Conservation (phyloP, 1,140 invertebrate genomes). For the Polypedilum pembai region DNA sequence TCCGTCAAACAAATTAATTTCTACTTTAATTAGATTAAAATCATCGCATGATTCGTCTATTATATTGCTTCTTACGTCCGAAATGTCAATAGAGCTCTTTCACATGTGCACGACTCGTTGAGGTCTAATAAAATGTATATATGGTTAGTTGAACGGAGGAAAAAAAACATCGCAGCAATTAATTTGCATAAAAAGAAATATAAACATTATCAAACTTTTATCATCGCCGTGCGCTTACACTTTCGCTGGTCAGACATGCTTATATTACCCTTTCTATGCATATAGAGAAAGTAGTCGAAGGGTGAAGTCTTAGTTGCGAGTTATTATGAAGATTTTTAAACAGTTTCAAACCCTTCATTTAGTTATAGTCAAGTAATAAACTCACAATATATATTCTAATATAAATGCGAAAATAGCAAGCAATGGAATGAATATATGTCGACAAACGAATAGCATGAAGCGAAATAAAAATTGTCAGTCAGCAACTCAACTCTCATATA, state of each 20-base stretch:
- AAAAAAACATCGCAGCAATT: constrained; percentile 21
- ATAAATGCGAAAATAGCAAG: neutral
- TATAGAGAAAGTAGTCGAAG: neutral
- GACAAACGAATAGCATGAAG: neutral
- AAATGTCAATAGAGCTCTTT: neutral
- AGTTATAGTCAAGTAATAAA: neutral
- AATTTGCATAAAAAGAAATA: constrained; percentile 29
- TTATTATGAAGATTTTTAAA: too few species aligned
- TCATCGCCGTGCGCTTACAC: neutral
- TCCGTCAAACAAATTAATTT: constrained; percentile 22
- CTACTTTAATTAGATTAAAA: constrained; percentile 23
- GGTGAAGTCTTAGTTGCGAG: too few species aligned
- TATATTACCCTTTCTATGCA: neutral
- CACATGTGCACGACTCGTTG: neutral
- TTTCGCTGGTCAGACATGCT: neutral
- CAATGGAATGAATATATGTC: neutral
- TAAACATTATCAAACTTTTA: constrained; percentile 24
- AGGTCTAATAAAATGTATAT: neutral
- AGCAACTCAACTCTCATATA: too few species aligned
- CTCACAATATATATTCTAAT: neutral
- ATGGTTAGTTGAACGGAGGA: neutral
- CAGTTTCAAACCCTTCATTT: too few species aligned
- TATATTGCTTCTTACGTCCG: neutral
- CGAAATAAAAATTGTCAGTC: neutral
- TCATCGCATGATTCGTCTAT: constrained; percentile 23